phyloP scores from a whole-genome alignment of 2,113 vertebrate genomes.

The Nannospalax galili region DNA sequence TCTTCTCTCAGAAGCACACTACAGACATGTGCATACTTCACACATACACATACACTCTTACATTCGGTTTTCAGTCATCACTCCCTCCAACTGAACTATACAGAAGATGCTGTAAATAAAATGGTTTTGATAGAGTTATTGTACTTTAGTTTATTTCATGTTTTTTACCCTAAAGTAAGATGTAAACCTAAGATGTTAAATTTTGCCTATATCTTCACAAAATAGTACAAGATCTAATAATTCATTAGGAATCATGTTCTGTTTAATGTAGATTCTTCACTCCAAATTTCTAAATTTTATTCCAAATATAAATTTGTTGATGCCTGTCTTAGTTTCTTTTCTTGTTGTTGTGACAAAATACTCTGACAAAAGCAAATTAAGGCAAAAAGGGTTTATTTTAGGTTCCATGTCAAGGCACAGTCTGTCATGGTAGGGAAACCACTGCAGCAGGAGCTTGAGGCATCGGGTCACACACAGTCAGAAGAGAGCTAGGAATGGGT shows the following conservation, averaged over 20 bases:
- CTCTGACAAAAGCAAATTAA: too few relatives aligned
- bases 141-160: constrained; percentile 4
- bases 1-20: neutral
- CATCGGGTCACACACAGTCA: too few relatives aligned
- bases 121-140: neutral
- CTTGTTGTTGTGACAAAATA: neutral
- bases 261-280: neutral
- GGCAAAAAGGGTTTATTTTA: neutral
- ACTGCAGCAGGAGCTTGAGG: neutral
- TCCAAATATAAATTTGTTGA: constrained; percentile 10
- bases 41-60: neutral
- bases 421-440: too few relatives aligned
- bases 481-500: too few relatives aligned
- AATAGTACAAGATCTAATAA: neutral
- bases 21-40: neutral
- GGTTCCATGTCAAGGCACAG: too few relatives aligned
- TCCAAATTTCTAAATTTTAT: constrained; percentile 43
- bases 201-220: constrained; percentile 1
- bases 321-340: neutral
- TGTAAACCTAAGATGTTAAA: neutral
- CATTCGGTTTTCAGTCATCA: neutral
- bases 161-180: neutral
- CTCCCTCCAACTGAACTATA: neutral
- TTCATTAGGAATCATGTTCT: neutral
- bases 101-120: neutral